Percentiles rank a stretch among this genome's conserved stretches.
phyloP scores from a whole-genome alignment of 2,113 vertebrate species.

The Lepus europaeus region DNA sequence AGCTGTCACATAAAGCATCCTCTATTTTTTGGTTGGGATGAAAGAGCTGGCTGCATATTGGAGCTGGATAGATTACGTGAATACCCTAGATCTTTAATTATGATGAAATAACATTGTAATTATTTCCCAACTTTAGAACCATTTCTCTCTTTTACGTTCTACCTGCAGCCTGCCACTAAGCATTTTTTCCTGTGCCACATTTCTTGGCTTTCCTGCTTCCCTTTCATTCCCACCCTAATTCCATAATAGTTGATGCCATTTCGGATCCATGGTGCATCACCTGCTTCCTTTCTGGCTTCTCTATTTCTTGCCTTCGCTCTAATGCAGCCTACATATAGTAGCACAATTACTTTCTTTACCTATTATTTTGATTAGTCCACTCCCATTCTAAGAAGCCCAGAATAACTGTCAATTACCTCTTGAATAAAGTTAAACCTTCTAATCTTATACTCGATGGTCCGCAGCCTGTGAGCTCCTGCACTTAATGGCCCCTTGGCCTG shows the following conservation, averaged over 20 bases:
- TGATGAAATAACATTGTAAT: slow-evolving; percentile 34
- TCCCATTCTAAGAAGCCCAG: slow-evolving; percentile 38
- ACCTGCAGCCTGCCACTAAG: background rate
- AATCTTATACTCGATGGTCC: background rate
- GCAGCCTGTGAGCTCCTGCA: slow-evolving; percentile 3
- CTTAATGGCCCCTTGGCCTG: background rate
- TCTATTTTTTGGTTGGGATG: slow-evolving; percentile 43
- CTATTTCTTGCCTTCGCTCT: slow-evolving; percentile 50
- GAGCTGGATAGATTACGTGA: background rate
- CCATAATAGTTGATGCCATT: background rate
- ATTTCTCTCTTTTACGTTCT: slow-evolving; percentile 18
- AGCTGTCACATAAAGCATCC: slow-evolving; percentile 2
- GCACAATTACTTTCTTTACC: background rate
- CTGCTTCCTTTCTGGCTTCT: slow-evolving; percentile 23
- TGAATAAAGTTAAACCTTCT: slow-evolving; percentile 42
- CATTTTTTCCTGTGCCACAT: slow-evolving; percentile 3
- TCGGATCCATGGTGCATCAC: background rate
- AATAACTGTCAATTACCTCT: slow-evolving; percentile 21
- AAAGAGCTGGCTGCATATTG: slow-evolving; percentile 42
- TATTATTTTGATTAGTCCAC: slow-evolving; percentile 24
- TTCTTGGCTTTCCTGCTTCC: slow-evolving; percentile 18
- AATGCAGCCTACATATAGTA: background rate
- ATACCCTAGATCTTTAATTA: slow-evolving; percentile 21
- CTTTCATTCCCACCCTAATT: slow-evolving; percentile 12
- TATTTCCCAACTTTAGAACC: slow-evolving; percentile 58